phyloP scores from a whole-genome alignment of 1,140 invertebrate species.

The Chymomyza costata region DNA sequence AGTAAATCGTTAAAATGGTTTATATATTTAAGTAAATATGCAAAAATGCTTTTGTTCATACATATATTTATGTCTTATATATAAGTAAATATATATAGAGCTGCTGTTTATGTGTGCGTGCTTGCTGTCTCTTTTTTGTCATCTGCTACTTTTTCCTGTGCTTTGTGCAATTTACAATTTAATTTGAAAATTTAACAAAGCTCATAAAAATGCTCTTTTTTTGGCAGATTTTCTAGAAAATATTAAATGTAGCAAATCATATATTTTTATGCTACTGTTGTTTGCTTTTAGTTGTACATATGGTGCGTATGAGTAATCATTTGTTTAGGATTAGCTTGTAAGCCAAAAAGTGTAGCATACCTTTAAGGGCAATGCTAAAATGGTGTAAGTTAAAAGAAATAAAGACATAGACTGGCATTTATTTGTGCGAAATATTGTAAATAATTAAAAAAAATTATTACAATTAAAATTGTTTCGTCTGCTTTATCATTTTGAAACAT shows the following conservation, averaged over 20 bases:
- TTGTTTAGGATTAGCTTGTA: background rate
- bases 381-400: no score
- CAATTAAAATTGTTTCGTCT: no score
- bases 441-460: no score
- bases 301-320: conserved; percentile 30
- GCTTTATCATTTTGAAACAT: no score
- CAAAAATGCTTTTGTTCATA: conserved; percentile 66
- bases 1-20: conserved; percentile 70
- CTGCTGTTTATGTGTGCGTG: no score
- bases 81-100: no score
- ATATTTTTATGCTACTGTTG: background rate
- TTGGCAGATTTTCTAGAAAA: background rate
- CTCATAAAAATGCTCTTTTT: conserved; percentile 39
- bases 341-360: conserved; percentile 14
- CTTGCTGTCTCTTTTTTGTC: no score
- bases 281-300: conserved; percentile 7
- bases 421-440: no score
- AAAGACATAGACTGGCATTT: no score
- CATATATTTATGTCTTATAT: conserved; percentile 34
- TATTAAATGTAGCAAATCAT: no score
- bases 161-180: conserved; percentile 44
- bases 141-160: no score
- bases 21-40: conserved; percentile 65
- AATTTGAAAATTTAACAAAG: conserved; percentile 61
- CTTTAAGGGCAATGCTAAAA: no score